phyloP scores from a whole-genome alignment of 1,140 invertebrate genomes.

The Pectinophora gossypiella region DNA sequence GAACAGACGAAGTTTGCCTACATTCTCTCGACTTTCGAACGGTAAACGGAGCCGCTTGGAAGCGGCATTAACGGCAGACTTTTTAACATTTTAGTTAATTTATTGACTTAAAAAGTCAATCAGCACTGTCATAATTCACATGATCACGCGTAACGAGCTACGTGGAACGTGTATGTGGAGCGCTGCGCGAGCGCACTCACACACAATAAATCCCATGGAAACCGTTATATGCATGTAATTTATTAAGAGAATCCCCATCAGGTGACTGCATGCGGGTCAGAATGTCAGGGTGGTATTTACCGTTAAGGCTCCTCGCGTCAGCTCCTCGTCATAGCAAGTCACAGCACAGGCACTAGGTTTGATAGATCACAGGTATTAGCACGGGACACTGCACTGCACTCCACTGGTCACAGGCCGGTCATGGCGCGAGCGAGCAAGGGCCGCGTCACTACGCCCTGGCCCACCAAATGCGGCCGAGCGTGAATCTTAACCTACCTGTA shows the following conservation, averaged over 20 bases:
- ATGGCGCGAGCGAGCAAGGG: constrained; percentile 26
- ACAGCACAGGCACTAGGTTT: constrained; percentile 30
- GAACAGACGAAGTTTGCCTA: constrained; percentile 37
- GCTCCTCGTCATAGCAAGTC: background rate
- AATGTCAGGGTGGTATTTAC: constrained; percentile 58
- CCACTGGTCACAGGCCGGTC: background rate
- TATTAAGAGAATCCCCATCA: constrained; percentile 31
- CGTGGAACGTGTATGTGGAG: constrained; percentile 45
- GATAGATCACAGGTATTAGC: constrained; percentile 46
- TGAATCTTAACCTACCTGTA: constrained; percentile 71
- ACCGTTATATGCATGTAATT: constrained; percentile 18
- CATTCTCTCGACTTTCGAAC: constrained; percentile 51
- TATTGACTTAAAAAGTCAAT: background rate
- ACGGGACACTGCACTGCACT: constrained; percentile 2
- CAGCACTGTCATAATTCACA: constrained; percentile 17
- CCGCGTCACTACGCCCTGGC: constrained; percentile 57
- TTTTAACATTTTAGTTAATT: background rate
- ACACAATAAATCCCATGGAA: constrained; percentile 8
- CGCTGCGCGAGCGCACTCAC: constrained; percentile 21
- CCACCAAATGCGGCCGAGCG: constrained; percentile 64
- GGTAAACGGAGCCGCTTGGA: constrained; percentile 16
- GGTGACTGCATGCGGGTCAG: constrained; percentile 52
- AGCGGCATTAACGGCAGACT: constrained; percentile 14
- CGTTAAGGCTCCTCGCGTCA: constrained; percentile 55
- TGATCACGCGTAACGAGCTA: constrained; percentile 45